Conservation (phyloP, 2,888 invertebrate species). For the Erebia aethiops region DNA sequence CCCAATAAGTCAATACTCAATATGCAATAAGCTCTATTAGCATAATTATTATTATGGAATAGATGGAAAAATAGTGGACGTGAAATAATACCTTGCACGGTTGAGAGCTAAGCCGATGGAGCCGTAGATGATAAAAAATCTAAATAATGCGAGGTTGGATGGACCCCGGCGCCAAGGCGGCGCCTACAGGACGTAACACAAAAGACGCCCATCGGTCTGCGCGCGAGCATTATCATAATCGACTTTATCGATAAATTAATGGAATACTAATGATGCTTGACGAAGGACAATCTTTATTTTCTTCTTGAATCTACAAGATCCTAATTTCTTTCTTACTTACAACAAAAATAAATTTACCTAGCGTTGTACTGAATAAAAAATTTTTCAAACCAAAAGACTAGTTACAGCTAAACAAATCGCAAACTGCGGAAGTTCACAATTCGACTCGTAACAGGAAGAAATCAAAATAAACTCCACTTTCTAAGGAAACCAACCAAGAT, state of each 20-base stretch:
- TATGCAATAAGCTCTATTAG: constrained; percentile 9
- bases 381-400: too few relatives aligned
- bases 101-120: constrained; percentile 35
- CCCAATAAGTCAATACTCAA: constrained; percentile 6
- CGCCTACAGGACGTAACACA: constrained; percentile 47
- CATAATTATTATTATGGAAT: constrained; percentile 26
- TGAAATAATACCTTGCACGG: constrained; percentile 35
- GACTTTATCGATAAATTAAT: constrained; percentile 29
- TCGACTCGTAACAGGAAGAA: background rate
- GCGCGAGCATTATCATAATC: constrained; percentile 46
- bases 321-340: background rate
- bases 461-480: constrained; percentile 15
- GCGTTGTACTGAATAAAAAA: too few relatives aligned
- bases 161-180: constrained; percentile 52
- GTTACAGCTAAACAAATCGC: too few relatives aligned
- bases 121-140: constrained; percentile 45
- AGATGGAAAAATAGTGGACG: constrained; percentile 25
- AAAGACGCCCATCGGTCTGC: constrained; percentile 62
- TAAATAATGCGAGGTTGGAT: constrained; percentile 50
- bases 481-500: constrained; percentile 6
- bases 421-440: background rate
- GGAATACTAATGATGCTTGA: constrained; percentile 19
- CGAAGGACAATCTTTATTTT: background rate
- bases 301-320: background rate
- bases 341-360: too few relatives aligned